Evolutionary conservation across 2,113 vertebrate genomes (phyloP), one percentile per base, ranked within the genome.

Genomic region (Mastomys coucha): DNA sequence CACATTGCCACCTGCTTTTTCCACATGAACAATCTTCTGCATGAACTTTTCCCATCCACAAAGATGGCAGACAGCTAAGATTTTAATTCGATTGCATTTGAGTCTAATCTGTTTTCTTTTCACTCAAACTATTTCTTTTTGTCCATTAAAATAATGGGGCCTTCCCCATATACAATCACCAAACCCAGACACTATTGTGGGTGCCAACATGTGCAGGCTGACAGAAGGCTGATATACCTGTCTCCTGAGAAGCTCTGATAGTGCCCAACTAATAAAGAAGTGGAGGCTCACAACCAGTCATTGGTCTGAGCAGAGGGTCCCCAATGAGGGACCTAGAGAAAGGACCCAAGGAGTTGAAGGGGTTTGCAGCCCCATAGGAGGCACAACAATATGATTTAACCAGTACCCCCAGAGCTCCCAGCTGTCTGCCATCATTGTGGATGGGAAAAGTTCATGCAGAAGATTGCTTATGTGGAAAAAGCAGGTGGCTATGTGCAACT

Each of bases 391-490:
- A 53, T 53, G 51, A 53, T 11, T 10, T 53, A 53, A 53, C 7
- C 51, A 53, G 51, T 53, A 53, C 51, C 51, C 51, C 51, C 51
- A 12, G 51, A 53, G 51, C 5, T 80, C 2, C 11, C 31, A 73
- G 8, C 63, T 97, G 67, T 22, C 10, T 93, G 8, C 4, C 14
- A 8, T 31, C 6, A 70, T 51, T 69, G 13, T 49, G 3, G 42
- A 56, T 70, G 75, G 78, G 73, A n/a, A 63, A 88, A 56, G 11
- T 58, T 63, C 1, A 26, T 80, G 2, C 17, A 75, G 78, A 67
- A 81, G 11, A 0, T 31, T 81, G 0, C 3, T 7, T 19, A 1
- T 60, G 9, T 53, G 31, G 2, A 7, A 76, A 11, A 19, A 81
- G 6, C 26, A 49, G 7, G 28, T 76, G 39, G 0, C 24, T 93